A percentile compares a stretch with the other conserved stretches of the same genome.
Evolutionary conservation across 2,888 invertebrate genomes (phyloP).

Genomic region (Epistrophella euchroma): DNA sequence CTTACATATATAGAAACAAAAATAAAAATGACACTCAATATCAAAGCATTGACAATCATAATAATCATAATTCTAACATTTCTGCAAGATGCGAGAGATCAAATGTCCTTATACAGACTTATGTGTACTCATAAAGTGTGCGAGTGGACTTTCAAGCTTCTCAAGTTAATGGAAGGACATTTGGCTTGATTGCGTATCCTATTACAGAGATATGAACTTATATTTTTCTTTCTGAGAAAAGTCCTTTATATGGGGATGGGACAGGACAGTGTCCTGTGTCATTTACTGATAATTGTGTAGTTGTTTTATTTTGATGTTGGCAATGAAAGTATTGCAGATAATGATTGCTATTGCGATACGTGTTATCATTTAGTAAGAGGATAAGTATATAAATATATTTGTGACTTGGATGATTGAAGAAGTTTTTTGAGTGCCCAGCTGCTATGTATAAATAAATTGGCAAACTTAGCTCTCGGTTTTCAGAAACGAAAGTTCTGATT

Average conservation of each 20-base stretch:
- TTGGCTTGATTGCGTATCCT: slow-evolving; percentile 66
- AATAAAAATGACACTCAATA: slow-evolving; percentile 57
- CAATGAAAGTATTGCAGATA: neutral
- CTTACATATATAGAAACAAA: neutral
- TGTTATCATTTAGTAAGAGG: too few species aligned
- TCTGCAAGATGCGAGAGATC: slow-evolving; percentile 13
- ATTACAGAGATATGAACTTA: slow-evolving; percentile 41
- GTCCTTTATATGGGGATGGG: neutral
- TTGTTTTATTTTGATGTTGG: slow-evolving; percentile 1
- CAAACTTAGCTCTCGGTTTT: too few species aligned
- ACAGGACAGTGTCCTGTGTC: neutral
- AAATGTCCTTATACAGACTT: slow-evolving; percentile 47
- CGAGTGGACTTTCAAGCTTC: slow-evolving; percentile 30
- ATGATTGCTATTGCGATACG: neutral
- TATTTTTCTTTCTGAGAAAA: slow-evolving; percentile 5
- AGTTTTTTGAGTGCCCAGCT: too few species aligned
- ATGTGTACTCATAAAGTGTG: slow-evolving; percentile 23
- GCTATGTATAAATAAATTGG: too few species aligned
- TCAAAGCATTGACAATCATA: slow-evolving; percentile 62
- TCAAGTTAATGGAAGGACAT: slow-evolving; percentile 62
- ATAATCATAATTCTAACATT: slow-evolving; percentile 71
- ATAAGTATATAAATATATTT: too few species aligned
- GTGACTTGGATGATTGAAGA: too few species aligned
- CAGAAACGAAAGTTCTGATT: too few species aligned
- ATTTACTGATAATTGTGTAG: neutral